Evolutionary conservation across 2,113 vertebrate genomes (phyloP), one percentile per base, ranked within the genome.

Genomic region (Amphiprion ocellaris): DNA sequence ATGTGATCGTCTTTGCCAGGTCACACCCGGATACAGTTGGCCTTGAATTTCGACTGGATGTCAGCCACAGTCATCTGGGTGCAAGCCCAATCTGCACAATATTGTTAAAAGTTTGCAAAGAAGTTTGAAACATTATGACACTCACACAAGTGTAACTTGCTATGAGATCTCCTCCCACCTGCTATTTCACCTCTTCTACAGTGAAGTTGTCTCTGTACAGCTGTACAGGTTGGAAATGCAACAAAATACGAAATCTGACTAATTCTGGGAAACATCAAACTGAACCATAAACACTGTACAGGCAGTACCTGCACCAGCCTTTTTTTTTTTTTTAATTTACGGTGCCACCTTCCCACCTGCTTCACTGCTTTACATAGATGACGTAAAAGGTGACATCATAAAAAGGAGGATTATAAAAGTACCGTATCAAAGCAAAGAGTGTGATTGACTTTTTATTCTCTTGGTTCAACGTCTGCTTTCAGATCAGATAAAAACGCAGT

Each of bases 271-370:
- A 78, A 33, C 60, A 61, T 28, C 26, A 30, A 61, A 41, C 37
- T 59, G 39, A 72, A 65, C 70, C 26, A 69, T 69, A 82, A 79
- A 67, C 10, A 63, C 23, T 10, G 55, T 9, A 37, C 37, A 70
- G 44, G 1, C 64, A 17, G 28, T 72, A 16, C 4, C 37, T 75
- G 63, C 50, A 82, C 77, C 54, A 79, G 77, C 58, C 26, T 17
- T 65, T 62, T 64, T 60, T 70, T 72, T 83, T 82, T 82, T n/a
- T n/a, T n/a, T n/a, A n/a, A 72, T 73, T 65, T 63, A 74, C 81
- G 53, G 19, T 24, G 56, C 61, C 33, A 16, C 54, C 15, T 52
- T 5, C 16, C 1, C 62, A 69, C 81, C 66, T 62, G 69, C 81
- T 84, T 61, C 26, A 7, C 72, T 46, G 78, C 23, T 75, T 70